Conservation (phyloP, 2,888 invertebrate species). For the Dryobota labecula region DNA sequence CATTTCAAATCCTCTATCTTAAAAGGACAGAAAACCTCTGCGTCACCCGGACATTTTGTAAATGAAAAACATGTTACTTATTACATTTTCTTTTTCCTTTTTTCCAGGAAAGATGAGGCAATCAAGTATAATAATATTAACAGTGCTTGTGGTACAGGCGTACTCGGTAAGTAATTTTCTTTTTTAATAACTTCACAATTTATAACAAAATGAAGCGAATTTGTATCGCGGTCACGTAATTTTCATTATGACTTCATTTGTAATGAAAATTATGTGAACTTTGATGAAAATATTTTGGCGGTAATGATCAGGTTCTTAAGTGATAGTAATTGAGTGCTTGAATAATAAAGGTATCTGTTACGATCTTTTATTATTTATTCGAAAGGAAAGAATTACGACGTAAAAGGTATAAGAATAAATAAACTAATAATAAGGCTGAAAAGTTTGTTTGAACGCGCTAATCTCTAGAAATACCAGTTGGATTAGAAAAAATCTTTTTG, state of each 20-base stretch:
- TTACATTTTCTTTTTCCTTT: slow-evolving; percentile 37
- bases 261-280: not conserved
- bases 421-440: too few relatives aligned
- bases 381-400: not conserved
- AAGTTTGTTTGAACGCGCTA: too few relatives aligned
- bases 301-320: slow-evolving; percentile 19
- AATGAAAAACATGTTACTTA: slow-evolving; percentile 3
- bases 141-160: slow-evolving; percentile 69
- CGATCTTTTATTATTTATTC: not conserved
- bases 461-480: too few relatives aligned
- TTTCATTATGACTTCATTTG: not conserved
- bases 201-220: slow-evolving; percentile 5
- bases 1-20: not conserved
- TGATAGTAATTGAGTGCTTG: not conserved
- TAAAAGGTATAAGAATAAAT: not conserved
- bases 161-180: slow-evolving; percentile 72
- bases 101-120: slow-evolving; percentile 77
- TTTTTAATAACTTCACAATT: slow-evolving; percentile 31
- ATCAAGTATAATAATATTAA: slow-evolving; percentile 65
- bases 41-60: not conserved
- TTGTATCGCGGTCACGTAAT: not conserved
- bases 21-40: not conserved
- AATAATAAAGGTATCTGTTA: not conserved
- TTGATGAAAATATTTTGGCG: not conserved
- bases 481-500: too few relatives aligned